phyloP scores from a whole-genome alignment of 2,113 vertebrate species.

The Falco punctatus region DNA sequence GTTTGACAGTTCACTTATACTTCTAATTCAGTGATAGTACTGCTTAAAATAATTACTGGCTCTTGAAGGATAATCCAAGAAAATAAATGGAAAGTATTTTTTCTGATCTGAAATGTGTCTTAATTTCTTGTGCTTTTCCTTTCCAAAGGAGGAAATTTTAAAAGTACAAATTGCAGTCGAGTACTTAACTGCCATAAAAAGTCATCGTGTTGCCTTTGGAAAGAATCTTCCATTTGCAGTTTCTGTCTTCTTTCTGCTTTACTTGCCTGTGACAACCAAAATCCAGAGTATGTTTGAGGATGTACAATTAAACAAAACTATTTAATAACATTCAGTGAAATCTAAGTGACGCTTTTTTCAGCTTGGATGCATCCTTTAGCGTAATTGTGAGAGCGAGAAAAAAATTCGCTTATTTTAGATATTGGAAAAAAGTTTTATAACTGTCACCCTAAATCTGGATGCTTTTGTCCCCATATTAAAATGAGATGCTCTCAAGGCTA shows the following conservation, averaged over 20 bases:
- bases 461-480: background rate
- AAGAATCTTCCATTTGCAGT: background rate
- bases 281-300: background rate
- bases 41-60: slow-evolving; percentile 1
- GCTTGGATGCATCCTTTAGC: background rate
- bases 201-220: background rate
- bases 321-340: background rate
- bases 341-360: background rate
- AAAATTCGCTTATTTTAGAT: background rate
- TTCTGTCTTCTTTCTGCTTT: background rate
- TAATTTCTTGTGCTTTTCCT: slow-evolving; percentile 1
- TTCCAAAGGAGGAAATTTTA: background rate
- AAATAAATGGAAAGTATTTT: background rate
- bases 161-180: background rate
- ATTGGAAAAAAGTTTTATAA: background rate
- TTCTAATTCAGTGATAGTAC: background rate
- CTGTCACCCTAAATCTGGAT: background rate
- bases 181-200: background rate
- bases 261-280: background rate
- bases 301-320: background rate
- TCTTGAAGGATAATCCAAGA: background rate
- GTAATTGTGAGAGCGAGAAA: background rate
- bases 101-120: background rate
- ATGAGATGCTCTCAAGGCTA: background rate
- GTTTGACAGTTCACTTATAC: slow-evolving; percentile 33